These are phyloP conservation scores for Craterocephalus amniculus DNA, from an alignment of 2,797 vertebrate species.

Conservation along the genomic window DNA sequence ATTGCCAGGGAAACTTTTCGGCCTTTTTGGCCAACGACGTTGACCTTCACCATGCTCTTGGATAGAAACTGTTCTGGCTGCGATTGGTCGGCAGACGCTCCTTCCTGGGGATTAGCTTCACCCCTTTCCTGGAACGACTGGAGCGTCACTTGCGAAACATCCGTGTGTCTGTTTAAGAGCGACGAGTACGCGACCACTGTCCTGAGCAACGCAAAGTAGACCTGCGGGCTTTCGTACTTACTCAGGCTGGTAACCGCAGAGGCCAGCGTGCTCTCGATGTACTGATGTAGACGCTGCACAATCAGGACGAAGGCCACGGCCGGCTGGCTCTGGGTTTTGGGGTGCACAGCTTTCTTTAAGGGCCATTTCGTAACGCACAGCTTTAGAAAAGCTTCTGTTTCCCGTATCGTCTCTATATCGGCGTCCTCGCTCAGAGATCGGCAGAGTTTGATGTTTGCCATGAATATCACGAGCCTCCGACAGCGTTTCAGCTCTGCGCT, in stretches of 20 bases:
- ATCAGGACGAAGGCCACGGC: constrained; percentile 49
- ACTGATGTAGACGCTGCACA: constrained; percentile 46
- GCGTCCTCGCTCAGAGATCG: constrained; percentile 20
- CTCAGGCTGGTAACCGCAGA: constrained; percentile 43
- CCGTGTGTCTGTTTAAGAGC: constrained; percentile 41
- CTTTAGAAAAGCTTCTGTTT: constrained; percentile 39
- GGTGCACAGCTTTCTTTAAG: constrained; percentile 1
- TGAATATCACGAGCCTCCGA: rapidly evolving
- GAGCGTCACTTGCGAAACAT: constrained; percentile 37
- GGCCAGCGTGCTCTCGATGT: not conserved
- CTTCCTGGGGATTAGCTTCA: not conserved
- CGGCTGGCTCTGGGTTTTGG: rapidly evolving
- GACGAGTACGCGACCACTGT: constrained; percentile 37
- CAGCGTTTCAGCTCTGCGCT: not conserved
- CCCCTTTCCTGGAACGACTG: constrained; percentile 52
- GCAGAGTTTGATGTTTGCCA: constrained; percentile 36
- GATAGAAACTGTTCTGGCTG: constrained; percentile 43
- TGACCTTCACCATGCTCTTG: constrained; percentile 28
- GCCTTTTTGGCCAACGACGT: constrained; percentile 2
- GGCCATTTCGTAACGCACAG: constrained; percentile 51
- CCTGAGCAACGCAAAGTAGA: constrained; percentile 49
- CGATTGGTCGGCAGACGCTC: not conserved
- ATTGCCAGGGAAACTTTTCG: constrained; percentile 24
- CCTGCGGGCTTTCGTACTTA: constrained; percentile 15
- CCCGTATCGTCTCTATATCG: not conserved